phyloP scores from a whole-genome alignment of 2,797 vertebrate species.

The Pagetopsis macropterus region DNA sequence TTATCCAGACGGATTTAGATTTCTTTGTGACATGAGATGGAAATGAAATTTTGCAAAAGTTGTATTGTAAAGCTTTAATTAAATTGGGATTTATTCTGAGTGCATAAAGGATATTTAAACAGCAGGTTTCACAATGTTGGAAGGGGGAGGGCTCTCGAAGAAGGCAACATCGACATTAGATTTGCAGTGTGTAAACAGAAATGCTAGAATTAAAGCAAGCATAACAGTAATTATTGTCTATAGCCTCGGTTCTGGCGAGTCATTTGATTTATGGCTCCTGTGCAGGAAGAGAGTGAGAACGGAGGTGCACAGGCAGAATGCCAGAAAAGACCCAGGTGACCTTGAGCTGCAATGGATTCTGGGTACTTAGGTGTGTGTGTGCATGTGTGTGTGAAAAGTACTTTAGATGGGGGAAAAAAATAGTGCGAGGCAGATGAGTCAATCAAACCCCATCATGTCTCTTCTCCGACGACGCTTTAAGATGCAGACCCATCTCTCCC shows the following conservation, averaged over 20 bases:
- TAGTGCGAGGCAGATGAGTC: constrained; percentile 41
- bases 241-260: background rate
- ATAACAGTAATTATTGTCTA: background rate
- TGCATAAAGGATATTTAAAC: constrained; percentile 70
- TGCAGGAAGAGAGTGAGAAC: constrained; percentile 25
- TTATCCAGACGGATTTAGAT: constrained; percentile 82
- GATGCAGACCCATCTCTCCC: constrained; percentile 27
- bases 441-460: constrained; percentile 50
- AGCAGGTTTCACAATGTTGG: constrained; percentile 44
- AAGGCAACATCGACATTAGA: constrained; percentile 23
- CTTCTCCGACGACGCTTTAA: constrained; percentile 29
- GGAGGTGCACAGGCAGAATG: constrained; percentile 36
- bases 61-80: constrained; percentile 73
- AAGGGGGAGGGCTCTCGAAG: constrained; percentile 8
- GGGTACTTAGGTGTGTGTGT: constrained; percentile 49
- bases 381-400: background rate
- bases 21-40: constrained; percentile 79
- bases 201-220: constrained; percentile 1
- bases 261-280: constrained; percentile 20
- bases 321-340: constrained; percentile 67
- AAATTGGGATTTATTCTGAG: constrained; percentile 77
- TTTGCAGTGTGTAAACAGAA: background rate
- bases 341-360: constrained; percentile 76
- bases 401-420: constrained; percentile 20
- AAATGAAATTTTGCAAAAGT: constrained; percentile 78